These are phyloP conservation scores for Ylistrum balloti DNA, from an alignment of 1,140 invertebrate genomes.

Conservation along the genomic window DNA sequence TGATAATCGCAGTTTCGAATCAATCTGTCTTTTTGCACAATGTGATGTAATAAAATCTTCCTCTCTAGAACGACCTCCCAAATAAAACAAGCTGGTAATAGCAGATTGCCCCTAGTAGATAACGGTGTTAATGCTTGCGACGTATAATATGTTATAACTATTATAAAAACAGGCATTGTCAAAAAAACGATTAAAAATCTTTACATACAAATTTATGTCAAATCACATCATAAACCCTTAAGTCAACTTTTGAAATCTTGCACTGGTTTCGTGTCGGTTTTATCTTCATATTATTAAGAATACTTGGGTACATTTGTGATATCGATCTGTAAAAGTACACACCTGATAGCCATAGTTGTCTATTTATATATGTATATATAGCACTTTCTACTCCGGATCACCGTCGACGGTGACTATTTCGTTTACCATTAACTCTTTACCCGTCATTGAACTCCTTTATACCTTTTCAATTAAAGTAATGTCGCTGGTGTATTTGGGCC, in stretches of 20 bases:
- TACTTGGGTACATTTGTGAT: background rate
- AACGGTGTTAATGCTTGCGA: no score
- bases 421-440: background rate
- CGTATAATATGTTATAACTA: no score
- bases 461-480: background rate
- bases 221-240: background rate
- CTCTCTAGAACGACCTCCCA: no score
- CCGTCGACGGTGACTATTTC: background rate
- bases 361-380: no score
- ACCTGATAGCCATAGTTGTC: background rate
- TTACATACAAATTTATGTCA: background rate
- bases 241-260: background rate
- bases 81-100: no score
- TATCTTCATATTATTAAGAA: background rate
- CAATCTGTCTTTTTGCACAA: no score
- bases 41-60: no score
- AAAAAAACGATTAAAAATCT: background rate
- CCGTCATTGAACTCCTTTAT: background rate
- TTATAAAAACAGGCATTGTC: background rate
- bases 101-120: no score
- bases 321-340: background rate
- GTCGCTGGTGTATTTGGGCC: background rate
- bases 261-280: background rate
- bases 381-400: background rate
- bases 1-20: no score